These are phyloP conservation scores for Acridotheres tristis DNA, from an alignment of 2,797 vertebrate genomes.

Conservation along the genomic window DNA sequence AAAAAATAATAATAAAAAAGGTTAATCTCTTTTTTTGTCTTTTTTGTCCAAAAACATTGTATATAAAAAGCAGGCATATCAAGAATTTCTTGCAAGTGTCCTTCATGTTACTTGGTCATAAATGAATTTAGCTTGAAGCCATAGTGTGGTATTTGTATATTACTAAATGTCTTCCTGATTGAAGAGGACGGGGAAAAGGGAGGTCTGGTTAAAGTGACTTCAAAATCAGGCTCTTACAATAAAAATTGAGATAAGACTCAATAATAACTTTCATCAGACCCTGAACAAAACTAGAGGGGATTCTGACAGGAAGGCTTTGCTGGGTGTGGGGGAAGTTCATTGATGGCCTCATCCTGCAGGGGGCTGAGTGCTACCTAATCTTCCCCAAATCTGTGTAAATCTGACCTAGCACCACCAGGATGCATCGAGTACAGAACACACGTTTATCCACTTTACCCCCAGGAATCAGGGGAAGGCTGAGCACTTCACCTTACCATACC, in stretches of 20 bases:
- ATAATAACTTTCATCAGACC: not conserved
- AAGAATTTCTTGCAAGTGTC: not conserved
- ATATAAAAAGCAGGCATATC: not conserved
- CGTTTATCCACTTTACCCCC: not conserved
- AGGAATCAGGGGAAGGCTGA: not conserved
- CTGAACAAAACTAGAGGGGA: not conserved
- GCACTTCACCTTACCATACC: not conserved
- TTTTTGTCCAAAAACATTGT: not conserved
- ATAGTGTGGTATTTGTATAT: not conserved
- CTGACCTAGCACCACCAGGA: not conserved
- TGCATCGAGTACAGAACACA: not conserved
- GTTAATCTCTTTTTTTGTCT: not conserved
- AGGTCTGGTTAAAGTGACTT: not conserved
- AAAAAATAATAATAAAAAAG: not conserved
- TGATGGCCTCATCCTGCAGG: not conserved
- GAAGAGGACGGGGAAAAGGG: not conserved
- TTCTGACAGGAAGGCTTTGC: not conserved
- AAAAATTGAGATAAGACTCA: not conserved
- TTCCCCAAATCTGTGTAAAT: not conserved
- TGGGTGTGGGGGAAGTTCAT: not conserved
- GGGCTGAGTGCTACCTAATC: not conserved
- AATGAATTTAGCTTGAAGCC: not conserved
- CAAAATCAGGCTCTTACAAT: not conserved
- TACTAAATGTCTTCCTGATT: not conserved
- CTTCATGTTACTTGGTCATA: not conserved